Base-by-base conservation (phyloP, 1,140 invertebrate genomes). In the Zaprionus tsacasi region DNA sequence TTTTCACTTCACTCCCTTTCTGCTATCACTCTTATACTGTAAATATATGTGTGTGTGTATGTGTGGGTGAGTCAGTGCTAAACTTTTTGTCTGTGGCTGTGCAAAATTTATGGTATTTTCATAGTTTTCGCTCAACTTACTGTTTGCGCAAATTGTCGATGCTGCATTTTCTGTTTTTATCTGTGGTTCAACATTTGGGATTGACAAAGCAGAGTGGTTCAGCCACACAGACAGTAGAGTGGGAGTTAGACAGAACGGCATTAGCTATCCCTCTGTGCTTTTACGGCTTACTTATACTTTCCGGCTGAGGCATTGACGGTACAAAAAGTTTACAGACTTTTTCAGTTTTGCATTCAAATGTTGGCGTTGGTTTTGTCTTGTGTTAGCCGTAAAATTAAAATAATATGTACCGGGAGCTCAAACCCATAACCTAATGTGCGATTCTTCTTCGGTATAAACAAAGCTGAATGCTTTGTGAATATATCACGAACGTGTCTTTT, bases 91-190 rank as follows among this genome's bases (percentile, higher is more conserved):
- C n/a, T n/a, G n/a, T n/a, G n/a, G n/a, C 72, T 75, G 72, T 70
- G n/a, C 59, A 75, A 75, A 75, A 70, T 75, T 70, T 64, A 75
- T 70, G 60, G 59, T 59, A 60, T 75, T 75, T 70, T 70, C 59
- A 70, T 75, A 70, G 72, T 70, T 75, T 74, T 61, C 57, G 71
- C 38, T 64, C 50, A 70, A 48, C 38, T 71, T 40, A 33, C 64
- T 60, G 56, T n/a, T n/a, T n/a, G n/a, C n/a, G n/a, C n/a, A n/a
- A n/a, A n/a, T n/a, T n/a, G n/a, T n/a, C 72, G 59, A 75, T 75
- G 59, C 67, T 70, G 67, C 72, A 70, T 75, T 75, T 70, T 43
- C 35, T 52, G 54, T 64, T 75, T 75, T 70, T 70, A 65, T 75
- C 67, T 64, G 33, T 21, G 71, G 55, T 43, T 25, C 10, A 17